Base-by-base conservation (phyloP, 2,888 invertebrate species). In the Dynastes hyllus region DNA sequence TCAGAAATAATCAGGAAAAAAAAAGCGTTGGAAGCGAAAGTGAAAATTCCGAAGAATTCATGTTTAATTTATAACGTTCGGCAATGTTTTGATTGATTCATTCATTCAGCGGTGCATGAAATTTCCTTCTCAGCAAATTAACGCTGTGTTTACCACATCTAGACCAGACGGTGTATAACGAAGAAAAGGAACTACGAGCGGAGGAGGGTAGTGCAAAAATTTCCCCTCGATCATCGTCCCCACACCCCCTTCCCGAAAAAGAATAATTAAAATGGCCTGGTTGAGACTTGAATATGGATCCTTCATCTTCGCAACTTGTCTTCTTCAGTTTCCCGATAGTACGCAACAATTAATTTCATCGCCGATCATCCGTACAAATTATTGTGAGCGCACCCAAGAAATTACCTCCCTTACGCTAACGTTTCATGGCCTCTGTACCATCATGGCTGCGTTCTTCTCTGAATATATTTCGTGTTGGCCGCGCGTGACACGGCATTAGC, bases 61-160 rank as follows among this genome's bases (percentile, higher is more conserved):
- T 85, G 84, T 85, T 85, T 86, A 85, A 86, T 85, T 85, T 85
- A 85, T 85, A 82, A 84, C 83, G 81, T 84, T 85, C 83, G 84
- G 83, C 83, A 84, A 84, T 83, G 83, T 84, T 85, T 84, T 85
- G 85, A 85, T 84, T 85, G 85, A 86, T 86, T 83, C 80, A 76
- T 80, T 79, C 37, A 27, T 73, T 40, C 58, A 40, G 27, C 58
- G 73, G 78, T 29, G 76, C 65, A 65, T 76, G 63, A 76, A 76
- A 76, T 73, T 76, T 65, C 76, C 53, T 76, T 51, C 66, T 76
- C 51, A 65, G 45, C 65, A 65, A 76, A 76, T 76, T 73, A 73
- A 73, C 73, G 73, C 40, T 27, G 40, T 73, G 73, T 73, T 73
- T 73, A 40, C 73, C 73, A 73, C 73, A 73, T 73, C 73, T 40